Evolutionary conservation across 2,888 invertebrate species (phyloP), one percentile per base, ranked within the genome.

Genomic region (Myopa tessellatipennis): DNA sequence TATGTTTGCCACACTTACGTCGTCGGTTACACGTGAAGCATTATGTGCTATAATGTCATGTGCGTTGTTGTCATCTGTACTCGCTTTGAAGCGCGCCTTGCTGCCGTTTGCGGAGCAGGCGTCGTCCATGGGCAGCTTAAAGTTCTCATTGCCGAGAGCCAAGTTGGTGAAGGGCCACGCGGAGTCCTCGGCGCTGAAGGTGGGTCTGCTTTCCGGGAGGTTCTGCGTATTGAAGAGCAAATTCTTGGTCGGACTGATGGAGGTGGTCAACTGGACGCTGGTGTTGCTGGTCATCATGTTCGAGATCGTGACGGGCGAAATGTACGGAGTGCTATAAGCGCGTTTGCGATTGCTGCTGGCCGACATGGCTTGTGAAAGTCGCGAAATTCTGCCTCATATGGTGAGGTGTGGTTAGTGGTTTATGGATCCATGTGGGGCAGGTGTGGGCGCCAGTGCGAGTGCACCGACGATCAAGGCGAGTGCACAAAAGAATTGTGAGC

Each of bases 321-420:
- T 83, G 63, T 86, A 85, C 2, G 88, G 87, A 71, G 87, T 88
- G 79, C 86, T 89, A 78, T 86, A 85, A 73, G 87, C 88, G 40
- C 87, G 82, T 55, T 85, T 86, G 73, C 88, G 85, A 82, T 82
- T 84, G 77, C 80, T 82, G 74, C 80, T 80, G 77, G 38, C 79
- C 77, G 79, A 80, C 79, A 84, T 82, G 69, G 84, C 84, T 79
- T 82, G 82, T 18, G 83, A 82, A 77, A 85, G 84, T 77, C 83
- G 83, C 81, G 85, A 85, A 80, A 83, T 81, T 50, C 74, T 74
- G 38, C 34, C 12, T 8, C 34, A 36, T 12, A 6, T 14, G 58
- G 4, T 10, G 52, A 16, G 58, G 34, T 61, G 65, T 58, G 73
- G 6, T 74, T 4, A 16, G 45, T 67, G 36, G 58, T 67, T 38